Evolutionary conservation across 2,888 invertebrate genomes (phyloP), one percentile per base, ranked within the genome.

Genomic region (Melinopterus prodromus): DNA sequence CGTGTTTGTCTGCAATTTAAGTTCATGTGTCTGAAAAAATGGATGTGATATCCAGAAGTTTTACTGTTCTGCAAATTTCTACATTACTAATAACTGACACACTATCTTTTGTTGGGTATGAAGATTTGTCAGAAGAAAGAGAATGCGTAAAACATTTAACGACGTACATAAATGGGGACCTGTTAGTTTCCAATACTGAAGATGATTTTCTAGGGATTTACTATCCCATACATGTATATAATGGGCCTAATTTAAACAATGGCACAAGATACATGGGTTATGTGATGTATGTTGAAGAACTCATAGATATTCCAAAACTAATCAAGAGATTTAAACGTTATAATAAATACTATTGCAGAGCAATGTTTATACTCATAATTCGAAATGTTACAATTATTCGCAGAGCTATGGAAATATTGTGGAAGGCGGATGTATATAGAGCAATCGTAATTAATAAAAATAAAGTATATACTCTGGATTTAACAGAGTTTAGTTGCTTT

Each of bases 271-370:
- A 53, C 12, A 12, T 12, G 7, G 53, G 53, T 53, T 53, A 53
- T 53, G 7, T 53, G 12, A 53, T 53, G 7, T 53, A 53, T 53
- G 12, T 53, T 12, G 53, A 53, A 12, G 53, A 53, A 53, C 53
- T 53, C 12, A 12, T 6, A 53, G 53, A 53, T 9, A 53, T 53
- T 53, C 53, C 53, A 53, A 53, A 9, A 1, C 7, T 53, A 53
- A 7, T 74, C n/a, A 74, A 74, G n/a, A 35, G 6, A n/a, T 74
- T 74, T 36, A 74, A 36, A 36, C 6, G 6, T 12, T 16, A n/a
- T n/a, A 74, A 74, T 35, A 74, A 74, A 12, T 26, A 36, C 37
- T 74, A n/a, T 74, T 74, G 74, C 15, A 74, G 37, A 74, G 16
- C 74, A 35, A 6, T 74, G n/a, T 74, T 74, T 35, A 74, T 74